These are phyloP conservation scores for Cephus runcator DNA, from an alignment of 2,888 invertebrate genomes.

Conservation along the genomic window DNA sequence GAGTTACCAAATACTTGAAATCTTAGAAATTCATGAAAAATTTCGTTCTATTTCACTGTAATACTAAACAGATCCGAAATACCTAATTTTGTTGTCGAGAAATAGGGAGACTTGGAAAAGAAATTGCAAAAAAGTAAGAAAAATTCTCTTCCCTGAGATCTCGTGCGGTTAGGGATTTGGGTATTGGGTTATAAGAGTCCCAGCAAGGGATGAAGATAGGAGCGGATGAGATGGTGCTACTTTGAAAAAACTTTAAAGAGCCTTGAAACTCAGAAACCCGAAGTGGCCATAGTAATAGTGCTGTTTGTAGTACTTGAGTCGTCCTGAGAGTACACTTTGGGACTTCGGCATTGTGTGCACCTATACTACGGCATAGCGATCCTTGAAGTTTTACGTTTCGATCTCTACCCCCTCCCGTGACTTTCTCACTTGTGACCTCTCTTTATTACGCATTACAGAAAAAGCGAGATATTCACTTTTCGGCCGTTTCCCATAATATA, in stretches of 20 bases:
- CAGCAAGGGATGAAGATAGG: not conserved
- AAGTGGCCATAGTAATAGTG: slow-evolving; percentile 18
- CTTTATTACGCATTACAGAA: not conserved
- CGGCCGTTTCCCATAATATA: not conserved
- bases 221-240: not conserved
- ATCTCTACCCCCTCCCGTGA: not conserved
- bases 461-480: not conserved
- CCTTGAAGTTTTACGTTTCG: not conserved
- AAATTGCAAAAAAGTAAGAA: not conserved
- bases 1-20: not conserved
- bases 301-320: slow-evolving; percentile 26
- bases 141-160: not conserved
- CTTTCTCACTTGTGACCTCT: not conserved
- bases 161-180: not conserved
- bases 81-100: too few relatives aligned
- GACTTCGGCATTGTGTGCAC: not conserved
- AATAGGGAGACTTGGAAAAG: too few relatives aligned
- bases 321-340: slow-evolving; percentile 26
- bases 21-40: not conserved
- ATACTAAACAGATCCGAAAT: not conserved
- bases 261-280: slow-evolving; percentile 41
- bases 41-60: not conserved
- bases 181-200: not conserved
- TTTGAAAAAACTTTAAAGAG: slow-evolving; percentile 27
- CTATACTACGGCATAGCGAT: not conserved